Percentiles rank a stretch among this genome's conserved stretches.
These are phyloP conservation scores for Peribatodes rhomboidaria DNA, from an alignment of 2,888 invertebrate genomes.

Conservation along the genomic window DNA sequence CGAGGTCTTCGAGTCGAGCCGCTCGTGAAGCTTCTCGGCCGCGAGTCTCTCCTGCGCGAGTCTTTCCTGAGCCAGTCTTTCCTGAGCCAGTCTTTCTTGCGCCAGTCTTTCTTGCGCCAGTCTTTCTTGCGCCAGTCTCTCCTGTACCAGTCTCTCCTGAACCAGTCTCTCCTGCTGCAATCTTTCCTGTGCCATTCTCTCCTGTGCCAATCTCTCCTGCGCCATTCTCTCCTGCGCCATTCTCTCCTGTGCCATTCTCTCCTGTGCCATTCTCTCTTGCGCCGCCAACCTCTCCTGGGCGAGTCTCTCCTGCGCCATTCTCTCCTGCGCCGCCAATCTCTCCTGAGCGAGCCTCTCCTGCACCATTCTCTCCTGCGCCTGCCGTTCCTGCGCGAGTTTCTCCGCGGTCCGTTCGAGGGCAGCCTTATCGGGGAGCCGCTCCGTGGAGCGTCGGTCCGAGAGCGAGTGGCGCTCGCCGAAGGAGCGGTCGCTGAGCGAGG, in stretches of 20 bases:
- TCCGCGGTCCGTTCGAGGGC: constrained; percentile 60
- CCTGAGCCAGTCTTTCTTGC: constrained; percentile 14
- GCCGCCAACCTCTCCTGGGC: constrained; percentile 4
- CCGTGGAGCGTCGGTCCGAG: constrained; percentile 54
- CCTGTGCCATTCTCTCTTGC: constrained; percentile 5
- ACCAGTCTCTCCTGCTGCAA: constrained; percentile 14
- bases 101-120: constrained; percentile 9
- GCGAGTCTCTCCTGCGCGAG: constrained; percentile 17
- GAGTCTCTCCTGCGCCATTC: constrained; percentile 9
- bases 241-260: constrained; percentile 11
- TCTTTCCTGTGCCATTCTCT: constrained; percentile 9
- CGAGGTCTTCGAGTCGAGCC: constrained; percentile 16
- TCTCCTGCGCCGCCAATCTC: constrained; percentile 11
- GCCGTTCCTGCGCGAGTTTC: constrained; percentile 49
- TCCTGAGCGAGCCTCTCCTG: constrained; percentile 12
- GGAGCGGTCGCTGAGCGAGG: constrained; percentile 51
- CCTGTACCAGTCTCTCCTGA: constrained; percentile 12
- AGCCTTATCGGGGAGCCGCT: constrained; percentile 47
- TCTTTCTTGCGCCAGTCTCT: constrained; percentile 15
- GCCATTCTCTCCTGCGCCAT: constrained; percentile 13
- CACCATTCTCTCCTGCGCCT: not conserved
- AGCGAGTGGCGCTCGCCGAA: constrained; percentile 55
- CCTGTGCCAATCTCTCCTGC: constrained; percentile 14
- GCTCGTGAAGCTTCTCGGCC: constrained; percentile 24
- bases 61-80: constrained; percentile 10